A percentile compares a stretch with the other conserved stretches of the same genome.
Evolutionary conservation across 2,113 vertebrate genomes (phyloP).

Genomic region (Silurus glanis): DNA sequence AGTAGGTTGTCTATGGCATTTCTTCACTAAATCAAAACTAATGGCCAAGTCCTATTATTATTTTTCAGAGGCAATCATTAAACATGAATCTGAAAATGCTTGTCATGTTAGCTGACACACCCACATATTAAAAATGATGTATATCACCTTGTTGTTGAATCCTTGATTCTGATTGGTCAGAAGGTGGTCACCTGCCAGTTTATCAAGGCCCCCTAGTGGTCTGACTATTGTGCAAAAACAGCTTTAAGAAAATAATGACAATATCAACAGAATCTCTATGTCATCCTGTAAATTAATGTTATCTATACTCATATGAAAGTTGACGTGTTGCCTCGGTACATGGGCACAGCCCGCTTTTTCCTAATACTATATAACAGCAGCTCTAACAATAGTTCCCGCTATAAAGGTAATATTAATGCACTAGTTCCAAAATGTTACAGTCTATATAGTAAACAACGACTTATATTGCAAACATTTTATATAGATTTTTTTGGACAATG

Average conservation of each 20-base stretch:
- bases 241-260: neutral
- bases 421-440: neutral
- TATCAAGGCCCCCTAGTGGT: neutral
- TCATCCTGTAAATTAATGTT: neutral
- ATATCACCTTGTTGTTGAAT: neutral
- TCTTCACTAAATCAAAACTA: slow-evolving; percentile 13
- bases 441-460: neutral
- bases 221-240: neutral
- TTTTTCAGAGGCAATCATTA: neutral
- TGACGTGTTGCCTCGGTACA: neutral
- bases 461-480: neutral
- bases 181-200: too few relatives aligned
- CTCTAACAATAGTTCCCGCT: neutral
- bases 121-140: neutral
- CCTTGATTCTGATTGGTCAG: neutral
- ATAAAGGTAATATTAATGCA: neutral
- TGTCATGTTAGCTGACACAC: neutral
- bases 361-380: neutral
- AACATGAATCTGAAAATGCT: neutral
- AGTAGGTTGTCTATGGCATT: slow-evolving; percentile 14
- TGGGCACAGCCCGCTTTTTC: neutral
- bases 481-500: neutral
- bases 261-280: neutral
- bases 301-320: neutral
- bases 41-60: neutral